Evolutionary conservation across 2,888 invertebrate species (phyloP), one percentile per base, ranked within the genome.

Genomic region (Thymelicus sylvestris): DNA sequence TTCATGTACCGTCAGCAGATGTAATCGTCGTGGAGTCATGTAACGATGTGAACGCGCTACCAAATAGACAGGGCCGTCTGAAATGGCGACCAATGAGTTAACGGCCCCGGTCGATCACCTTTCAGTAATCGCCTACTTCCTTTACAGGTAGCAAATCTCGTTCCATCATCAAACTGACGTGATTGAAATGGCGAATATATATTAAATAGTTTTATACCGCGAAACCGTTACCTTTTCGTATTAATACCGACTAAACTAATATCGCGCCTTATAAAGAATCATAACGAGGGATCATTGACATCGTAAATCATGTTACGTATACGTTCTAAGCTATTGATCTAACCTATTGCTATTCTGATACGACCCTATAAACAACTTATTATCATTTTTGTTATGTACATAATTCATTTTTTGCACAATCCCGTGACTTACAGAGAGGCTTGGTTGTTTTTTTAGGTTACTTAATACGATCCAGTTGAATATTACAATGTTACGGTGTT

Each of bases 21-120:
- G 80, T 85, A 84, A 89, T 88, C 86, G 83, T 76, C 83, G 82
- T 71, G 55, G 55, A 57, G 55, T 66, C 66, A 62, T 71, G 66
- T 66, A 74, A 78, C 81, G 77, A 76, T 76, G 69, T 57, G 69
- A 69, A 63, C 59, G 75, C 48, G 64, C 65, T 72, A 69, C 79
- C 81, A 79, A 81, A 69, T 69, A 60, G 81, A 77, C 73, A 76
- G 77, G 74, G 73, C 74, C 76, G 74, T 80, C 86, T 83, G 81
- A 86, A 87, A 84, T 83, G 74, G 74, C 72, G 63, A 68, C 64
- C 75, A 73, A 74, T 74, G 66, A 69, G 70, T 81, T 93, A 92
- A 93, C 93, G 93, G 92, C 90, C 71, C 87, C 76, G 93, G 92
- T 92, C 91, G 84, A 79, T 88, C 85, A 93, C 93, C 93, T 88